Evolutionary conservation across 2,888 invertebrate species (phyloP).

Genomic region (Hyalella azteca): DNA sequence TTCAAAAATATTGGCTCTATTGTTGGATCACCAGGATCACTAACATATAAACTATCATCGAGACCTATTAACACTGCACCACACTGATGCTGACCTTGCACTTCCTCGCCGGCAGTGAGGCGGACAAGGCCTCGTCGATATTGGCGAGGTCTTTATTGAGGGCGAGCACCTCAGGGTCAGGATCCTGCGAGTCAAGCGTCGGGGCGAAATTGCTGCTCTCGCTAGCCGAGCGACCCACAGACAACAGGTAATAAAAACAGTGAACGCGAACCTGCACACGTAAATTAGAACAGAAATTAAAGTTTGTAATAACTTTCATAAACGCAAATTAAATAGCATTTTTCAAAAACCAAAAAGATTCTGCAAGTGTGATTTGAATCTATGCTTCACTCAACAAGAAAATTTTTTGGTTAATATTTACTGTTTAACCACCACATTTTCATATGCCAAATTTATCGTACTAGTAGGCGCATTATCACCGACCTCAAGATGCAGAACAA

Average conservation of each 20-base stretch:
- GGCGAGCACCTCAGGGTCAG: slow-evolving; percentile 77
- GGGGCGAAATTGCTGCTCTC: slow-evolving; percentile 61
- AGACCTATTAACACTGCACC: no score
- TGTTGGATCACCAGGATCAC: no score
- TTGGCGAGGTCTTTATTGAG: slow-evolving; percentile 78
- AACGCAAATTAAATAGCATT: no score
- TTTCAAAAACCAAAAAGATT: no score
- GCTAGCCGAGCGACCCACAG: slow-evolving; percentile 63
- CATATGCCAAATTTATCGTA: no score
- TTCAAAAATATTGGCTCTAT: not conserved
- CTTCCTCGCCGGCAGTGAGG: slow-evolving; percentile 77
- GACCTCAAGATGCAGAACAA: slow-evolving; percentile 89
- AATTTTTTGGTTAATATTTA: no score
- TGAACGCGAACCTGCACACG: slow-evolving; percentile 76
- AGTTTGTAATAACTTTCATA: not conserved
- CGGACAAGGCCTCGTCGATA: slow-evolving; percentile 78
- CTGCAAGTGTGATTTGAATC: no score
- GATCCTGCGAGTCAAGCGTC: slow-evolving; percentile 77
- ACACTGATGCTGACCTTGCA: slow-evolving; percentile 47
- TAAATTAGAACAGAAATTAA: slow-evolving; percentile 60
- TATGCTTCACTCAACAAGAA: no score
- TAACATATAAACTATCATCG: no score
- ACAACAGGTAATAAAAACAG: slow-evolving; percentile 89
- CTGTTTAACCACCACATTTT: no score
- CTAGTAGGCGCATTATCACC: slow-evolving; percentile 62